These are phyloP conservation scores for Meiosimyza platycephala DNA, from an alignment of 2,888 invertebrate genomes.

Conservation along the genomic window DNA sequence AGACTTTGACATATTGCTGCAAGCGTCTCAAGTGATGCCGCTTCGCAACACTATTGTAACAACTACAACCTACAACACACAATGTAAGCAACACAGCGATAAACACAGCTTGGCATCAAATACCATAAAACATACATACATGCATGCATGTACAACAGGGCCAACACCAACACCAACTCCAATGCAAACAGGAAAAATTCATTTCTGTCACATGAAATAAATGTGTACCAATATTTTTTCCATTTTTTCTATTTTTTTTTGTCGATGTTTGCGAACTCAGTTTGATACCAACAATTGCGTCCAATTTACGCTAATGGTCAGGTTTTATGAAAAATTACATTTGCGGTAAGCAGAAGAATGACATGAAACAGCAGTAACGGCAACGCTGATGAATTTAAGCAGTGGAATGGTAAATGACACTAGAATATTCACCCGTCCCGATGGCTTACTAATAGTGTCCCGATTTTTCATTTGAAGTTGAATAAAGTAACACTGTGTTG, in stretches of 20 bases:
- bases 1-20: constrained; percentile 35
- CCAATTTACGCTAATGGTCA: constrained; percentile 38
- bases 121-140: constrained; percentile 17
- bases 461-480: no score
- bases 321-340: constrained; percentile 27
- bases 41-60: background rate
- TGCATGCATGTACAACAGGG: background rate
- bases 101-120: constrained; percentile 29
- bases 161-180: background rate
- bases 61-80: constrained; percentile 15
- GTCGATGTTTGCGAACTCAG: constrained; percentile 22
- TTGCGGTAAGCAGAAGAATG: background rate
- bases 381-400: no score
- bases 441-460: no score
- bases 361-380: no score
- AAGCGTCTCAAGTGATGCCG: constrained; percentile 1
- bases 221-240: constrained; percentile 35
- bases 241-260: constrained; percentile 16
- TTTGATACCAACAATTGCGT: constrained; percentile 31
- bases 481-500: no score
- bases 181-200: constrained; percentile 21
- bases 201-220: constrained; percentile 36
- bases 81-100: constrained; percentile 11
- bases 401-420: no score
- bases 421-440: no score